Evolutionary conservation across 2,888 invertebrate species (phyloP), one percentile per base, ranked within the genome.

Genomic region (Eledone cirrhosa): DNA sequence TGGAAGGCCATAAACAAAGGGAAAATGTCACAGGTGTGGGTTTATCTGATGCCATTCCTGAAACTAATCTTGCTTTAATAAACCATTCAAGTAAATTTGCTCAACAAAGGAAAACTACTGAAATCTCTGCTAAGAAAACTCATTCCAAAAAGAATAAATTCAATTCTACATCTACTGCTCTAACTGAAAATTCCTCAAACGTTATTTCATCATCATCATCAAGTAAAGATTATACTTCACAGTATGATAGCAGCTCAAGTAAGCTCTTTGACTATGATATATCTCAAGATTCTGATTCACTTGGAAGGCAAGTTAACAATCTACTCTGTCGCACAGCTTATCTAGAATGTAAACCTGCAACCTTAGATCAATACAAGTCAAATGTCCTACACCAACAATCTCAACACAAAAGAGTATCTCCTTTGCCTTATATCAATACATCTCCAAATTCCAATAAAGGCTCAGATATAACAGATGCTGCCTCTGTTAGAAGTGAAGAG

Each of bases 231-330:
- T 33, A 31, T 27, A 33, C 33, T 13, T 19, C 22, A 33, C 31
- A 31, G 22, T 33, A 33, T 69, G 33, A 69, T 14, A 22, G 11
- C 33, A 69, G 19, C 33, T 69, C 69, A 33, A 33, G 31, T n/a
- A 31, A 31, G 22, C 33, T 33, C 8, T 69, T 33, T 33, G 69
- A 69, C 11, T 33, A 69, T 69, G 69, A 69, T n/a, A 22, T 22
- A 11, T 69, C 69, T 69, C 69, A 69, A 31, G 69, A 69, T 22
- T 69, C 69, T 0, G 69, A 69, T 11, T 7, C 33, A n/a, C 33
- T 69, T 33, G 69, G 69, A 22, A 69, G 69, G 69, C 69, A 69
- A n/a, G 69, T 69, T 2, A 69, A 69, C 19, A 69, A 33, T 31
- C 33, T 69, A 11, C 33, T 69, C 33, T 69, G 33, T 22, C 69